These are phyloP conservation scores for Latrodectus hesperus DNA, from an alignment of 2,888 invertebrate species.

Conservation along the genomic window DNA sequence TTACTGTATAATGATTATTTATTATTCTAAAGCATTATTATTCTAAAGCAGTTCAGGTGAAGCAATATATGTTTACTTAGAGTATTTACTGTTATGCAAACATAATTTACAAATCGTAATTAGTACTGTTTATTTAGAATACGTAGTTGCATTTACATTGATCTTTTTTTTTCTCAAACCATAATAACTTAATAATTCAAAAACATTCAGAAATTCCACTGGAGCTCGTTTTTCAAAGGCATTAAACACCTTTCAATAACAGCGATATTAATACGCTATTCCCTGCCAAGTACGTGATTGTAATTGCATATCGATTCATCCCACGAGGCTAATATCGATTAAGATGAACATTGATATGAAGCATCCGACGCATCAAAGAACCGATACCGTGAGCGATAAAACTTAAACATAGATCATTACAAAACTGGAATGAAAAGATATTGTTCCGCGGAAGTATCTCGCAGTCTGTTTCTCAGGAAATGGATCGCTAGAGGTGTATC, in stretches of 20 bases:
- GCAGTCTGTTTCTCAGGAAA: background rate
- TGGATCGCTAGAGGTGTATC: background rate
- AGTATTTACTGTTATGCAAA: too few species aligned
- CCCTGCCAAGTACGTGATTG: conserved; percentile 39
- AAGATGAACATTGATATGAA: background rate
- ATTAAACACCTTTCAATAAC: background rate
- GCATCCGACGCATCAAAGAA: background rate
- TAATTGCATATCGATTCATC: conserved; percentile 51
- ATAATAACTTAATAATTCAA: too few species aligned
- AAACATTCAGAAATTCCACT: too few species aligned
- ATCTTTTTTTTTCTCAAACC: too few species aligned
- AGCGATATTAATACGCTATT: conserved; percentile 1
- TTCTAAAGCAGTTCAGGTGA: too few species aligned
- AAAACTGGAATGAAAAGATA: conserved; percentile 13
- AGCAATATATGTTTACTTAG: too few species aligned
- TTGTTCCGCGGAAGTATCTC: conserved; percentile 27
- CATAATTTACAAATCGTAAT: too few species aligned
- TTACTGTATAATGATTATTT: too few species aligned
- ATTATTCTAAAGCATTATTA: too few species aligned
- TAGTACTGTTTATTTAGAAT: too few species aligned
- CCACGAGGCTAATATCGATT: background rate
- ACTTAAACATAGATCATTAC: conserved; percentile 28
- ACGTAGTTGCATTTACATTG: too few species aligned
- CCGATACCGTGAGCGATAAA: background rate
- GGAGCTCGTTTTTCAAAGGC: background rate